Base-by-base conservation (phyloP, 2,797 vertebrate genomes). In the Nannoperca australis region DNA sequence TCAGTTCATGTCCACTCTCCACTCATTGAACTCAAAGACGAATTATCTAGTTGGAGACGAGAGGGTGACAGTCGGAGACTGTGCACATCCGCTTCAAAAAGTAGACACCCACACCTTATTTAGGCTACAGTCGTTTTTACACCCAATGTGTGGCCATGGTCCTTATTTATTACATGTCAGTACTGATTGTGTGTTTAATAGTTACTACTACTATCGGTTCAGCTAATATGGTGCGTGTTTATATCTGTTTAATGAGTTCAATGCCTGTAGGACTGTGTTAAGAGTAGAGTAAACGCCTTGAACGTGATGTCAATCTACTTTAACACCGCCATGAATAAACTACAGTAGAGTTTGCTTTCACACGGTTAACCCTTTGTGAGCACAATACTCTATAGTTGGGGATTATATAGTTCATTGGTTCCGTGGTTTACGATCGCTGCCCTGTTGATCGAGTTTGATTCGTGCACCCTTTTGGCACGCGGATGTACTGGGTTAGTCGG, bases 1-100 rank as follows among this genome's bases (percentile, higher is more conserved):
- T 94, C 91, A 91, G 91, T 92, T 91, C 94, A 92, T 93, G 92
- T 88, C 93, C 94, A 92, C 90, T 92, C 92, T 92, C 89, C 89
- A 89, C 92, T 93, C 92, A 91, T 90, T 93, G 78, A 93, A 92
- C 91, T 93, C 91, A 92, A 92, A 89, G 91, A 89, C 89, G 92
- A 91, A 93, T 92, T 91, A 91, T 92, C 91, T 82, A 88, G 91
- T 93, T 90, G 86, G 85, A 89, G 91, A 92, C 85, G 80, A 88
- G 81, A 73, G 73, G 66, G 58, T 86, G 85, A 91, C 89, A 82
- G 85, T 67, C 61, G 17, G n/a, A 36, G 63, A 74, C 14, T 14
- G 78, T 86, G 63, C 54, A 11, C 93, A 22, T 96, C 95, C 95
- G 95, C 95, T 34, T 75, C 36, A 64, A 55, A 91, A 96, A 94